Base-by-base conservation (phyloP, 2,888 invertebrate genomes). In the Agonopterix subpropinquella region DNA sequence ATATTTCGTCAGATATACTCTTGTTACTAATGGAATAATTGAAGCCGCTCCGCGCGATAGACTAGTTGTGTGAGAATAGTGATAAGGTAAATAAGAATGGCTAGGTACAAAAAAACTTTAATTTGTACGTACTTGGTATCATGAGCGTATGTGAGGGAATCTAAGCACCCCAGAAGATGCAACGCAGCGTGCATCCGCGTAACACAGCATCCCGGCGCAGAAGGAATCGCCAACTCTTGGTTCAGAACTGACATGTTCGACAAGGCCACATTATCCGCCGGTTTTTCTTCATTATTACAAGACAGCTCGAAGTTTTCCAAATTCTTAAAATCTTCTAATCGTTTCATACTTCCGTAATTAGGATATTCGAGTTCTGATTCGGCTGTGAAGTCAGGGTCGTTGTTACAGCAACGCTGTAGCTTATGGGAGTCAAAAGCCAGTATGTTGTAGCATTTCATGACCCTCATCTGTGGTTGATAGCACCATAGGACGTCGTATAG, bases 401-500 rank as follows among this genome's bases (percentile, higher is more conserved):
- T 71, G 47, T 75, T 77, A 53, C 80, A 79, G 52, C 88, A 88
- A n/a, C 79, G 67, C 43, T 81, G 83, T 1, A 81, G 62, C 54
- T 82, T 82, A 51, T 84, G 81, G 1, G 90, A 91, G 70, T 97
- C 96, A 47, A 94, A 93, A 0, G 94, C 93, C 45, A 96, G 90
- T 4, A 96, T 93, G 76, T 97, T 97, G 80, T 94, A 96, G 67
- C 96, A 95, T 50, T 90, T 90, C 62, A 96, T 89, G 37, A 90
- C 73, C 45, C 85, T 79, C 74, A 78, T 92, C 35, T 90, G 84
- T 0, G 93, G 92, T 72, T 94, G 92, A 62, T 93, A 98, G 61
- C 96, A 95, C 98, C 98, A 99, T 1, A 99, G 87, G 0, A 98
- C 94, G 79, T 98, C 96, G 79, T 97, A 98, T 47, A 95, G 89